Evolutionary conservation across 1,140 invertebrate genomes (phyloP), one percentile per base, ranked within the genome.

Genomic region (Solen grandis): DNA sequence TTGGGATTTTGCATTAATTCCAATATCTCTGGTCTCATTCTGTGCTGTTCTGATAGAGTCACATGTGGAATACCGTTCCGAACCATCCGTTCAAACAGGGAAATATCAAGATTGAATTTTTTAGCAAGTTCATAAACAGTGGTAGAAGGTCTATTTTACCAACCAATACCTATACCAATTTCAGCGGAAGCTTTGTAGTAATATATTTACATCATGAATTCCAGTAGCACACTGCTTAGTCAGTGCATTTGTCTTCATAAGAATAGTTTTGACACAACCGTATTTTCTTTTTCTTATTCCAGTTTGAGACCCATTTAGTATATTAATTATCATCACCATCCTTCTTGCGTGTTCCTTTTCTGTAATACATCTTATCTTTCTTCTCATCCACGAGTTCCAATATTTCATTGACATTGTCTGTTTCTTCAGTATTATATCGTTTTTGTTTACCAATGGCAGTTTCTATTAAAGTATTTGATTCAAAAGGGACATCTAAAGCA

Each of bases 31-130:
- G 85, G 86, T 27, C 86, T 65, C 87, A 88, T 89, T 63, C 88
- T 77, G 66, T 89, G 87, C 62, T 88, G 87, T 27, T 73, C 68
- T 57, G 84, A 35, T 0, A 93, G 87, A 16, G 83, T 87, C 31
- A 85, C 80, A 80, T 84, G 91, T 22, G 84, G 89, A 29, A 90
- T 65, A 19, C 86, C 76, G 66, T 92, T 92, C 8, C 87, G 89
- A 36, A 92, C 65, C 65, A 93, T 83, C 63, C 92, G 84, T 81
- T 92, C 91, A 80, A 92, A 93, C 73, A 93, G 81, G 14, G 91
- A 93, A 38, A 93, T 73, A 41, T 92, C 90, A 25, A 93, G 77
- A 41, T 92, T 88, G 81, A 90, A 93, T 16, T 92, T 75, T 31
- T 76, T 83, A 14, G 89, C 89, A n/a, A 93, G 83, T 36, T 85